Conservation (phyloP, 1,140 invertebrate species). For the Drosophila nasuta region DNA sequence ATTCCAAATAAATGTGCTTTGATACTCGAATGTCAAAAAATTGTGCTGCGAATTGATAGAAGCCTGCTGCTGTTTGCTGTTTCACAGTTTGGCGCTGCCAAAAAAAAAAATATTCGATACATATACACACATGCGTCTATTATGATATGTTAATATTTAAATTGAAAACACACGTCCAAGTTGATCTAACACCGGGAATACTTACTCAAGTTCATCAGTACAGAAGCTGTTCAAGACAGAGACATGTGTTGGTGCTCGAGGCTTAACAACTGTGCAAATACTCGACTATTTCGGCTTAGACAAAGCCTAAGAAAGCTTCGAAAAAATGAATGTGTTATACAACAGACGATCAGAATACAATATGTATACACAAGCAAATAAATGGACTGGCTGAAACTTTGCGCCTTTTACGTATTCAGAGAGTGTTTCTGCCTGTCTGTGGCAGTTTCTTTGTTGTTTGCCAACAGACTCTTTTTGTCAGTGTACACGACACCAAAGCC, state of each 20-base stretch:
- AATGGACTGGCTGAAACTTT: conserved; percentile 5
- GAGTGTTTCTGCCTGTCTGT: neutral
- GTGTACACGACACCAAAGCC: conserved; percentile 2
- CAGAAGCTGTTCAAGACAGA: conserved; percentile 1
- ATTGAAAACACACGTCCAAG: conserved; percentile 56
- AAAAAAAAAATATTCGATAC: conserved; percentile 25
- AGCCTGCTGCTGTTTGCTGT: conserved; percentile 2
- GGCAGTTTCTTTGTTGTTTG: conserved; percentile 5
- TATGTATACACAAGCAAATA: conserved; percentile 28
- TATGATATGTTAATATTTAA: conserved; percentile 72
- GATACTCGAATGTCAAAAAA: conserved; percentile 22
- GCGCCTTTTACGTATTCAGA: conserved; percentile 8
- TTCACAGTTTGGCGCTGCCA: conserved; percentile 1
- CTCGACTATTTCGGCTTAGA: conserved; percentile 54
- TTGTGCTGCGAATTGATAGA: conserved; percentile 20
- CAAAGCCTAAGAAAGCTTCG: conserved; percentile 43
- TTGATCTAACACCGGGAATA: conserved; percentile 34
- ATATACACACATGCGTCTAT: conserved; percentile 14
- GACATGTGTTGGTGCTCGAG: conserved; percentile 21
- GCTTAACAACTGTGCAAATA: conserved; percentile 73
- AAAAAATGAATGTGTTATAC: conserved; percentile 31
- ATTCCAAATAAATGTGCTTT: conserved; percentile 3
- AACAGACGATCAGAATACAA: conserved; percentile 9
- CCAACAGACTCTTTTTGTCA: conserved; percentile 5
- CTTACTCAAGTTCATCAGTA: conserved; percentile 2